These are phyloP conservation scores for Bambusicola thoracicus DNA, from an alignment of 2,113 vertebrate species.

Conservation along the genomic window DNA sequence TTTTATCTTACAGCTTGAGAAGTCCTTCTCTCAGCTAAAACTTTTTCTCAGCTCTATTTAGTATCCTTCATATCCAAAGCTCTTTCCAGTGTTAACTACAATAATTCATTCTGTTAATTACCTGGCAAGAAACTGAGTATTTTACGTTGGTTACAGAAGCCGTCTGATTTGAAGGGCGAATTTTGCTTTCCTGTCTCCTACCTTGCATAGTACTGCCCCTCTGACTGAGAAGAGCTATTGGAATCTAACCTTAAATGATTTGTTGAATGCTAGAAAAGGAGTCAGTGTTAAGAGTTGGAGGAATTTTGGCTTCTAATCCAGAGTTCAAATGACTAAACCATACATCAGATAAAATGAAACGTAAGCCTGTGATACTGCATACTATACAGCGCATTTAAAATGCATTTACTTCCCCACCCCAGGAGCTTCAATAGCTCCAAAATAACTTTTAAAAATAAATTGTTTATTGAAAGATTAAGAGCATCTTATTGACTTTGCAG, in stretches of 20 bases:
- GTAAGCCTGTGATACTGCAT: conserved; percentile 42
- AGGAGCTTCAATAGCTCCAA: conserved; percentile 40
- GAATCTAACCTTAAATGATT: conserved; percentile 31
- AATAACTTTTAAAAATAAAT: conserved; percentile 65
- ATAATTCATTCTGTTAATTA: neutral
- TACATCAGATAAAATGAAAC: conserved; percentile 54
- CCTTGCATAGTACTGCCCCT: neutral
- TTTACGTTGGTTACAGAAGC: neutral
- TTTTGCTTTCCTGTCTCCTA: conserved; percentile 23
- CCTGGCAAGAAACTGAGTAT: neutral
- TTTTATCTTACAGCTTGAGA: neutral
- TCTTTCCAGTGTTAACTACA: neutral
- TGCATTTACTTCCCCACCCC: conserved; percentile 51
- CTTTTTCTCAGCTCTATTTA: neutral
- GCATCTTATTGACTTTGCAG: conserved; percentile 65
- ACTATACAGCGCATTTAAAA: conserved; percentile 54
- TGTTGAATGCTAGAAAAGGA: conserved; percentile 30
- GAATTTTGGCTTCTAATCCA: conserved; percentile 45
- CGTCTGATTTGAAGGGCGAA: neutral
- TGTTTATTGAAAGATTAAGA: conserved; percentile 72
- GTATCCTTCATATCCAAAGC: neutral
- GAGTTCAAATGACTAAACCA: conserved; percentile 50
- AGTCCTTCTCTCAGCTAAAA: neutral
- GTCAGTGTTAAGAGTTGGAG: neutral
- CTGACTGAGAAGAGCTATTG: neutral